phyloP scores from a whole-genome alignment of 2,888 invertebrate species.

The Cinara cedri region DNA sequence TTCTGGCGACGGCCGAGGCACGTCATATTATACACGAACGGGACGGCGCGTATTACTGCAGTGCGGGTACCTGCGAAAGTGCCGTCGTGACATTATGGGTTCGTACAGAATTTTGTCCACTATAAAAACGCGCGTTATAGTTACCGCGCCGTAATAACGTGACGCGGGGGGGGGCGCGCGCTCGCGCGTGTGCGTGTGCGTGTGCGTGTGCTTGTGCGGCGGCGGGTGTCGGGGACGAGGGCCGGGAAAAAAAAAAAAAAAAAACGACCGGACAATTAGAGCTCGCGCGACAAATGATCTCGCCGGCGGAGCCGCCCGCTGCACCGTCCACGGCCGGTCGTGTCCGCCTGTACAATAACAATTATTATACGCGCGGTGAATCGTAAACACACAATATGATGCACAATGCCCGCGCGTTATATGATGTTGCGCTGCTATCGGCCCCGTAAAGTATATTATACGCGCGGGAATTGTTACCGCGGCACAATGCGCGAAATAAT shows the following conservation, averaged over 20 bases:
- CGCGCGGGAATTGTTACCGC: too few relatives aligned
- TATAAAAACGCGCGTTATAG: too few relatives aligned
- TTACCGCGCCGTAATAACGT: too few relatives aligned
- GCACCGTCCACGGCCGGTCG: background rate
- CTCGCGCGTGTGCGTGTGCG: too few relatives aligned
- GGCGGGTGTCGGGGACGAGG: slow-evolving; percentile 2
- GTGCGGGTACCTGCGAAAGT: too few relatives aligned
- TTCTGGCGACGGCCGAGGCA: too few relatives aligned
- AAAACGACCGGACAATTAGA: slow-evolving; percentile 31
- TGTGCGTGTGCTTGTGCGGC: background rate
- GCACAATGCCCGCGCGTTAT: background rate
- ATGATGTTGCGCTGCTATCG: slow-evolving; percentile 1
- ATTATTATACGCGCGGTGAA: slow-evolving; percentile 11
- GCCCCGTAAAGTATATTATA: background rate
- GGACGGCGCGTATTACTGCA: too few relatives aligned
- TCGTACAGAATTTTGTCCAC: too few relatives aligned
- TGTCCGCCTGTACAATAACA: background rate
- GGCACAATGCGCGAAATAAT: background rate
- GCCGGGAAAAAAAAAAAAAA: slow-evolving; percentile 5
- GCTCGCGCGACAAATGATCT: slow-evolving; percentile 44
- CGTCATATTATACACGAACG: too few relatives aligned
- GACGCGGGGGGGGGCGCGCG: too few relatives aligned
- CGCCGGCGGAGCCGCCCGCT: background rate
- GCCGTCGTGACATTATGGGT: too few relatives aligned
- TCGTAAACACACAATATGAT: slow-evolving; percentile 12